Base-by-base conservation (phyloP, 2,797 vertebrate species). In the Myotis pilosus region DNA sequence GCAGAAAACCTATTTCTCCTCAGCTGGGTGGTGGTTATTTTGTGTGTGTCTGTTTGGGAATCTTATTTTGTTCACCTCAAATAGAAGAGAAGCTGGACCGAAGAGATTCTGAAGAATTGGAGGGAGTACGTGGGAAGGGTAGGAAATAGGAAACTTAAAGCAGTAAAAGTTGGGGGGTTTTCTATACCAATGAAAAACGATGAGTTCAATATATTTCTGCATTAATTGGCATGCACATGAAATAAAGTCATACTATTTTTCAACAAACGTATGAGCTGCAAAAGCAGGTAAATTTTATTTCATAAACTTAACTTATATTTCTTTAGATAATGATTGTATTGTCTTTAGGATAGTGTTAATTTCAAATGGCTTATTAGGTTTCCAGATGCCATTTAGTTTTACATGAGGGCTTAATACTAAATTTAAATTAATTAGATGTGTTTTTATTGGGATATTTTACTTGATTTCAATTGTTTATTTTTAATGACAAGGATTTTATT, bases 231-330 rank as follows among this genome's bases (percentile, higher is more conserved):
- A 98, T 71, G 85, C 75, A 97, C 64, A 97, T 96, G 96, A 98
- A 97, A 97, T 97, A 97, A 97, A 96, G 95, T 80, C 95, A 94
- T 94, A 97, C 51, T 86, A 96, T 94, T 97, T 97, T 97, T 97
- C 98, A 97, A 94, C 97, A 98, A 96, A 97, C 15, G 62, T 90
- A 96, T 95, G 87, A 91, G 44, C 97, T 98, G 88, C 97, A 96
- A 97, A 98, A 98, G 97, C 97, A 98, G 98, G 98, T 98, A 98
- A 97, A 97, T 92, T 97, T 96, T 97, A 98, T 98, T 98, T 98
- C 88, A 97, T 98, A 97, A 95, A 88, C 15, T 97, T 95, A 96
- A 97, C 85, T 96, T 97, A 71, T 0, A 91, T 69, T 94, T 51
- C 82, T 97, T 96, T 95, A 96, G 72, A 95, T 95, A 94, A 89